Percentiles rank a stretch among this genome's conserved stretches.
These are phyloP conservation scores for Baccha elongata DNA, from an alignment of 2,888 invertebrate species.

Conservation along the genomic window DNA sequence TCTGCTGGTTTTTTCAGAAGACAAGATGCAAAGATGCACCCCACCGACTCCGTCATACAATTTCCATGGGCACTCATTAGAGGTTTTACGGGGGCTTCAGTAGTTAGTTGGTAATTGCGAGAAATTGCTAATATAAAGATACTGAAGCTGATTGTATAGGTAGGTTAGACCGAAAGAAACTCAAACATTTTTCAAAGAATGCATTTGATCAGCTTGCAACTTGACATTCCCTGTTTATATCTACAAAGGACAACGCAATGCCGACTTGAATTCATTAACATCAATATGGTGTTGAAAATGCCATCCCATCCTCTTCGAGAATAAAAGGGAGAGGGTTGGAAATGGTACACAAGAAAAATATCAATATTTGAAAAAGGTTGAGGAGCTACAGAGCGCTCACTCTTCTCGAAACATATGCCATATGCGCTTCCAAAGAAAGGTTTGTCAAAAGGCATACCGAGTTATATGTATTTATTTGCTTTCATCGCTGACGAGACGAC, in stretches of 20 bases:
- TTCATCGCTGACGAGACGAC: no score
- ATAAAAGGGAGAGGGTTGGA: conserved; percentile 60
- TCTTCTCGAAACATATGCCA: conserved; percentile 59
- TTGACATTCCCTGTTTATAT: conserved; percentile 35
- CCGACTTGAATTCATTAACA: conserved; percentile 44
- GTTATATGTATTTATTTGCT: conserved; percentile 34
- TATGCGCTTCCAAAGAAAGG: conserved; percentile 61
- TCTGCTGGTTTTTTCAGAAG: conserved; percentile 5
- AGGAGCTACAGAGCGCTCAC: background rate
- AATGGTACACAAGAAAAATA: conserved; percentile 15
- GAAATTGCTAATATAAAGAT: conserved; percentile 7
- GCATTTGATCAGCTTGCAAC: conserved; percentile 54
- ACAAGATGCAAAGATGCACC: conserved; percentile 19
- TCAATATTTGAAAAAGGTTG: conserved; percentile 50
- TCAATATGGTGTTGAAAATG: conserved; percentile 44
- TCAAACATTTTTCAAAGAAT: background rate
- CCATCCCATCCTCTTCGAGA: background rate
- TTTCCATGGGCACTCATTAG: conserved; percentile 42
- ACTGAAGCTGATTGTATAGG: background rate
- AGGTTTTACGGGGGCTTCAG: conserved; percentile 44
- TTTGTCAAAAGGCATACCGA: conserved; percentile 45
- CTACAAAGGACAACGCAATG: background rate
- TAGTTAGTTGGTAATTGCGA: conserved; percentile 33
- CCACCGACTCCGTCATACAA: conserved; percentile 18
- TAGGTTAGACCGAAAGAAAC: background rate